phyloP scores from a whole-genome alignment of 2,797 vertebrate species.

The Uromys caudimaculatus region DNA sequence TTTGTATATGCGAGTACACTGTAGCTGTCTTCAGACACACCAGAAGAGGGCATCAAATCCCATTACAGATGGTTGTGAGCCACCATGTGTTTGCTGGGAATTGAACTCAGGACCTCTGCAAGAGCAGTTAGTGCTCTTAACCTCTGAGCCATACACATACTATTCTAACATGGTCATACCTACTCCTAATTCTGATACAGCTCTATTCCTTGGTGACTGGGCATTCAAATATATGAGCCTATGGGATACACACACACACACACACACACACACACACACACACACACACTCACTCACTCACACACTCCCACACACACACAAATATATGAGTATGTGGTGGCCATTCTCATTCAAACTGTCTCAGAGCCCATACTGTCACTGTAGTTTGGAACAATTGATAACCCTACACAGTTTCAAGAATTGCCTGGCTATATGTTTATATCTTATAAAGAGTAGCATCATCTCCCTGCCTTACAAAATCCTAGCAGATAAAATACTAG shows the following conservation, averaged over 20 bases:
- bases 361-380: not conserved
- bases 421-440: constrained; percentile 21
- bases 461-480: constrained; percentile 41
- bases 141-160: not conserved
- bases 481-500: constrained; percentile 2
- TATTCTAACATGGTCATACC: not conserved
- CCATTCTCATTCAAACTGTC: not conserved
- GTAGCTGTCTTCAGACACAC: no score
- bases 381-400: constrained; percentile 39
- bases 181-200: not conserved
- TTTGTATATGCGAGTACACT: no score
- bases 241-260: not conserved
- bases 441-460: not conserved
- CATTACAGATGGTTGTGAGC: no score
- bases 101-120: no score
- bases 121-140: no score
- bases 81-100: no score
- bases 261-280: no score
- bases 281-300: no score
- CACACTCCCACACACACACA: no score
- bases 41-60: no score
- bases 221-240: not conserved
- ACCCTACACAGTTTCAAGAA: constrained; percentile 41
- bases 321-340: not conserved
- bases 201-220: not conserved